Base-by-base conservation (phyloP, 1,140 invertebrate genomes). In the Mycetomoellerius zeteki region DNA sequence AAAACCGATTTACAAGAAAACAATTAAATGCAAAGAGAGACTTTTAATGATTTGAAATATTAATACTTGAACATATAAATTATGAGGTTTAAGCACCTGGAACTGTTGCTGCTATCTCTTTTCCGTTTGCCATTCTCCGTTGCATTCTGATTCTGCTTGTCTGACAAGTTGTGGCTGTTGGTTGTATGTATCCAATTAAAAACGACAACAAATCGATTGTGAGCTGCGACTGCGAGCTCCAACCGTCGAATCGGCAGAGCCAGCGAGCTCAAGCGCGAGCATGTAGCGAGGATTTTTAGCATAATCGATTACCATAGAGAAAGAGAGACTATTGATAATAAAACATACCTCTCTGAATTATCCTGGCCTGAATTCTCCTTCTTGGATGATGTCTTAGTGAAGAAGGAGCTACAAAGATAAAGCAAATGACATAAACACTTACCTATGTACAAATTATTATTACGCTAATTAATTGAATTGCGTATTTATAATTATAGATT, bases 171-270 rank as follows among this genome's bases (percentile, higher is more conserved):
- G 58, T 67, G 85, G 47, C 75, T 92, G 65, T 75, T 87, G 73
- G 64, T 86, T 75, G 88, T 43, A 89, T 86, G 80, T 75, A 91
- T 85, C 52, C 73, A 75, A 90, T 94, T 91, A 91, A 87, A 81
- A 89, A 89, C 12, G 24, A 58, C 12, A 24, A 58, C 16, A 73
- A 89, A 62, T 64, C 3, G 62, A 6, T 12, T 43, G 43, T 5
- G 60, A 37, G 60, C 33, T 58, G 75, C 65, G 37, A 19, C 52
- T 30, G 80, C 14, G 37, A 67, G 64, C 37, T 82, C 14, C 3
- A 62, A 16, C 72, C 43, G 60, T 54, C 58, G 72, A 54, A 33
- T 30, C 37, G 27, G 33, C 10, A 89, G 21, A 56, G 78, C 24
- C 24, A 71, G 33, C 24, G 78, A 56, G 84, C 16, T 88, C n/a